phyloP scores from a whole-genome alignment of 2,797 vertebrate genomes.

The Geranospiza caerulescens region DNA sequence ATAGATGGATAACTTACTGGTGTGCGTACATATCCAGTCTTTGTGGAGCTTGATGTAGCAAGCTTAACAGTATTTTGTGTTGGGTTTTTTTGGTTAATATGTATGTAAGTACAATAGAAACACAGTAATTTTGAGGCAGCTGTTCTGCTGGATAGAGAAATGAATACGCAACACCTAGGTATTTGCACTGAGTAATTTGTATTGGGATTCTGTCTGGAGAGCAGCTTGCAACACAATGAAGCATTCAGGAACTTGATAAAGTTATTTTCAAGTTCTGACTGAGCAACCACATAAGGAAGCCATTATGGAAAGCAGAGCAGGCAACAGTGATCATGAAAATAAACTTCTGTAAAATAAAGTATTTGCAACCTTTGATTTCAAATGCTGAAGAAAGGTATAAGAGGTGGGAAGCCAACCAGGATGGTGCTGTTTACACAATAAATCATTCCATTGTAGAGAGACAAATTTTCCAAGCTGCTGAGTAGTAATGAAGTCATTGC shows the following conservation, averaged over 20 bases:
- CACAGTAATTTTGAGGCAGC: not conserved
- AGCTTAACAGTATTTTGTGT: not conserved
- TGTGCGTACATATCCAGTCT: accelerated
- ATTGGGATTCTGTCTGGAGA: not conserved
- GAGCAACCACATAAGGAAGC: not conserved
- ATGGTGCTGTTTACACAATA: constrained; percentile 4
- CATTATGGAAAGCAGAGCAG: not conserved
- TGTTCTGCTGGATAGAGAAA: not conserved
- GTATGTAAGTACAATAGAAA: not conserved
- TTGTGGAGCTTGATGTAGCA: not conserved
- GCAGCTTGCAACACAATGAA: not conserved
- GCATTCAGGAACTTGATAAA: not conserved
- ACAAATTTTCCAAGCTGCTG: not conserved
- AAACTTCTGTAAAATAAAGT: not conserved
- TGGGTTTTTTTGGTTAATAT: not conserved
- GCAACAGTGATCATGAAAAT: not conserved
- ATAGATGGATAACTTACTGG: not conserved
- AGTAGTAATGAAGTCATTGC: not conserved
- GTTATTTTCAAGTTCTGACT: not conserved
- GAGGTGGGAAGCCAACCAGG: not conserved
- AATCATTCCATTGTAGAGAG: not conserved
- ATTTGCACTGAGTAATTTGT: not conserved
- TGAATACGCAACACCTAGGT: not conserved
- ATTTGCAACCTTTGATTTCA: not conserved
- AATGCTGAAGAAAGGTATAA: not conserved